These are phyloP conservation scores for Siniperca undulata DNA, from an alignment of 2,797 vertebrate species.

Conservation along the genomic window DNA sequence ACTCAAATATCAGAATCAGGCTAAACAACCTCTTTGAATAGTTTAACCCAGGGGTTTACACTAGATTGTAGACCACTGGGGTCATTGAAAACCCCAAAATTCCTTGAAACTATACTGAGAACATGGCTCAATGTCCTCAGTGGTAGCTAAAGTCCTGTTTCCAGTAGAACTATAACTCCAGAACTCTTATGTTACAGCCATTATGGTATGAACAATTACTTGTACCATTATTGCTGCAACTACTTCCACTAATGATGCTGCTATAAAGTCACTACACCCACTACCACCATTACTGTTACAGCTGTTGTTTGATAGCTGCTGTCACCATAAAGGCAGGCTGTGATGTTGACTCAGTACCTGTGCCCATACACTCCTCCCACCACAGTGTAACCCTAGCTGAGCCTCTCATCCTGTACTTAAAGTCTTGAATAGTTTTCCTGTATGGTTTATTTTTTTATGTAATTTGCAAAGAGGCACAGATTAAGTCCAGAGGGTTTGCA, in stretches of 20 bases:
- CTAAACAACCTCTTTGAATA: neutral
- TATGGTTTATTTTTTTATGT: constrained; percentile 18
- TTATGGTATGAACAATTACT: neutral
- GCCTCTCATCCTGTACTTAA: neutral
- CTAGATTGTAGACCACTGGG: neutral
- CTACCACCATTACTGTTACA: neutral
- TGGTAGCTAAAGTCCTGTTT: neutral
- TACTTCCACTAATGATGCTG: neutral
- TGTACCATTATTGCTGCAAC: neutral
- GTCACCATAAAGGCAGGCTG: neutral
- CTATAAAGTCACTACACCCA: neutral
- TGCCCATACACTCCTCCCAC: neutral
- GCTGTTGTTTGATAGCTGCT: neutral
- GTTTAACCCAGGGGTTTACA: too few relatives aligned
- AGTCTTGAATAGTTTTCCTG: neutral
- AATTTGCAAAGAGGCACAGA: constrained; percentile 15
- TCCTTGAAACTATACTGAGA: neutral
- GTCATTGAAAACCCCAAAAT: neutral
- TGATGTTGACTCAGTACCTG: neutral
- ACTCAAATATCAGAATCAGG: neutral
- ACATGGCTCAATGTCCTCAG: neutral
- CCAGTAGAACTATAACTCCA: neutral
- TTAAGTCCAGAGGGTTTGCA: constrained; percentile 13
- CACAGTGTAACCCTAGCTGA: neutral
- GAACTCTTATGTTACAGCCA: neutral